Base-by-base conservation (phyloP, 2,888 invertebrate genomes). In the Linhomoeus sp. region DNA sequence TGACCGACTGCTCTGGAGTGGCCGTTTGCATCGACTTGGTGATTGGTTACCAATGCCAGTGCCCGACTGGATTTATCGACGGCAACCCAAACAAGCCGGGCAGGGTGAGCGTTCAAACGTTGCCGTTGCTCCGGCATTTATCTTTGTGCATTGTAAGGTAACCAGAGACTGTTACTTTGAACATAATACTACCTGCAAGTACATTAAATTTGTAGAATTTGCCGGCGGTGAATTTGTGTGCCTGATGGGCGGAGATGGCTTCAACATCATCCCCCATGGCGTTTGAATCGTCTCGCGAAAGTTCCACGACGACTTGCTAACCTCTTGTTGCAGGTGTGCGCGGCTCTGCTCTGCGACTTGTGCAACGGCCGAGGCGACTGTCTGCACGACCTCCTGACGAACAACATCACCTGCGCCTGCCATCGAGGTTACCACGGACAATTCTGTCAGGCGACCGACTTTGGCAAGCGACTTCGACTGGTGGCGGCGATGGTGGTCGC, bases 291-390 rank as follows among this genome's bases (percentile, higher is more conserved):
- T n/a, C n/a, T n/a, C n/a, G n/a, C n/a, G n/a, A n/a, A n/a, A n/a
- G n/a, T n/a, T n/a, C n/a, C n/a, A n/a, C n/a, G n/a, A n/a, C n/a
- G n/a, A n/a, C n/a, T n/a, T n/a, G n/a, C n/a, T n/a, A n/a, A n/a
- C n/a, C n/a, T n/a, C n/a, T n/a, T n/a, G n/a, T n/a, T n/a, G n/a
- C n/a, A n/a, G 9, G 19, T 41, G 9, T 41, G 41, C 37, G 45
- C 42, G 17, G 48, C 41, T 3, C 35, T n/a, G n/a, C 3, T 25
- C 14, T 50, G 50, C 42, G 47, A 53, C 48, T 26, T 56, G 43
- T 62, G 62, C 53, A 57, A 62, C 49, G 56, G 57, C 19, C 58
- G 58, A 49, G 62, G 62, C 41, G 60, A 61, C 46, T 62, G 60
- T 45, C 53, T 62, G 43, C 56, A 54, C 35, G 55, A 58, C 49